Evolutionary conservation across 2,888 invertebrate species (phyloP).

Genomic region (Ormyrus thymus): DNA sequence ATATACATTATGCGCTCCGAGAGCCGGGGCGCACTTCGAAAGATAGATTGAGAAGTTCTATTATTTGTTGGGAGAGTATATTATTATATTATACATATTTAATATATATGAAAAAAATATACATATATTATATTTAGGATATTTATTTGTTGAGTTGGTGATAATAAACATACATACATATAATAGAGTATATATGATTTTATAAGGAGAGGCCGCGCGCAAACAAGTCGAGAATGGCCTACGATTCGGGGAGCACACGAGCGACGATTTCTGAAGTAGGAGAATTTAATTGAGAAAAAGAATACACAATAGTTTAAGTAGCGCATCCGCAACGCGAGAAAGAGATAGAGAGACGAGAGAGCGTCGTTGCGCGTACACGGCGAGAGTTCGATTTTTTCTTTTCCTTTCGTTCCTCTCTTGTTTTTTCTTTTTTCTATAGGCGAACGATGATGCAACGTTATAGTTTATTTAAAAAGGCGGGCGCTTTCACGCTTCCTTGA

Average conservation of each 20-base stretch:
- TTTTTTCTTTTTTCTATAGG: constrained; percentile 4
- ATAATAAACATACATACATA: constrained; percentile 59
- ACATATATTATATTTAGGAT: constrained; percentile 73
- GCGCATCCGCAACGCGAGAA: constrained; percentile 23
- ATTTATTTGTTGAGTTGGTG: constrained; percentile 74
- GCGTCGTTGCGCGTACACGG: constrained; percentile 24
- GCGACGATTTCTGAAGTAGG: constrained; percentile 12
- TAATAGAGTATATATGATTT: constrained; percentile 63
- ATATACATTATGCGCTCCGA: constrained; percentile 55
- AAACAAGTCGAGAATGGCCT: constrained; percentile 41
- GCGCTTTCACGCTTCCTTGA: constrained; percentile 12
- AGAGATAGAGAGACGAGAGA: constrained; percentile 18
- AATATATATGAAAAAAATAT: constrained; percentile 67
- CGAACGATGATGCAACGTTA: not conserved
- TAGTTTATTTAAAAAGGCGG: not conserved
- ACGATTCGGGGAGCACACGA: constrained; percentile 22
- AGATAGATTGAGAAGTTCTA: constrained; percentile 59
- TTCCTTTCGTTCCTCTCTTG: not conserved
- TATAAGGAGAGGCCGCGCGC: constrained; percentile 57
- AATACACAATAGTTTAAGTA: constrained; percentile 15
- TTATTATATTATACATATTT: constrained; percentile 68
- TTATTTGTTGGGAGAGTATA: constrained; percentile 73
- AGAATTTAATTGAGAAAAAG: constrained; percentile 9
- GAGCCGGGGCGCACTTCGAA: constrained; percentile 31
- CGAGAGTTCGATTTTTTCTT: constrained; percentile 23